Conservation (phyloP, 1,140 invertebrate species). For the Anoplolepis gracilipes region DNA sequence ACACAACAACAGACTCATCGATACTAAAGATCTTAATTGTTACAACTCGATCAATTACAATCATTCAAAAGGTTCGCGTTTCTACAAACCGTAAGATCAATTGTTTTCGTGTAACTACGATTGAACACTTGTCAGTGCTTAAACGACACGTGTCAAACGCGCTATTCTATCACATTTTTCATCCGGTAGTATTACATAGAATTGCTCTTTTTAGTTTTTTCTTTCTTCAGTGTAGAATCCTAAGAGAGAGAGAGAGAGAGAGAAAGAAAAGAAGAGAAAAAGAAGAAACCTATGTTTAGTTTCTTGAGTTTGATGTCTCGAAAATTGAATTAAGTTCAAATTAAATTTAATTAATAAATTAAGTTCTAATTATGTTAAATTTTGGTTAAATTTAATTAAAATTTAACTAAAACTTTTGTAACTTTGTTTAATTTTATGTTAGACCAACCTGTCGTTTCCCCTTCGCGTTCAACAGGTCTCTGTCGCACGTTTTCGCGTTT, state of each 20-base stretch:
- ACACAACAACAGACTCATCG: background rate
- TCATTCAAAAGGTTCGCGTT: background rate
- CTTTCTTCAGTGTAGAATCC: background rate
- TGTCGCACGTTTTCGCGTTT: background rate
- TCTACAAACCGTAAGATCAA: conserved; percentile 2
- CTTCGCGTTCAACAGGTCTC: background rate
- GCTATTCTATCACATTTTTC: conserved; percentile 2
- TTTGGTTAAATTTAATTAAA: no score
- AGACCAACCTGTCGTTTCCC: conserved; percentile 62
- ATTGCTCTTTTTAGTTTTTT: conserved; percentile 12
- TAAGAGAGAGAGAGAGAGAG: no score
- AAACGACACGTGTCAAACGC: background rate
- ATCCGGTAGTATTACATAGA: background rate
- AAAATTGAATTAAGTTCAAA: background rate
- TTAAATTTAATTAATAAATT: no score
- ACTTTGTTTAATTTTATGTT: background rate
- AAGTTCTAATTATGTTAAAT: no score
- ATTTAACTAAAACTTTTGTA: no score
- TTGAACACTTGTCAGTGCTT: conserved; percentile 4
- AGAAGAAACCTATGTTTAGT: background rate
- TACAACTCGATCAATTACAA: background rate
- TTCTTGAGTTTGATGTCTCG: no score
- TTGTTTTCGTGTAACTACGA: conserved; percentile 9
- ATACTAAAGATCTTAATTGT: conserved; percentile 14
- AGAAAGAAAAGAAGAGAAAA: no score